Percentiles rank a stretch among this genome's conserved stretches.
phyloP scores from a whole-genome alignment of 2,113 vertebrate species.

The Anguilla rostrata region DNA sequence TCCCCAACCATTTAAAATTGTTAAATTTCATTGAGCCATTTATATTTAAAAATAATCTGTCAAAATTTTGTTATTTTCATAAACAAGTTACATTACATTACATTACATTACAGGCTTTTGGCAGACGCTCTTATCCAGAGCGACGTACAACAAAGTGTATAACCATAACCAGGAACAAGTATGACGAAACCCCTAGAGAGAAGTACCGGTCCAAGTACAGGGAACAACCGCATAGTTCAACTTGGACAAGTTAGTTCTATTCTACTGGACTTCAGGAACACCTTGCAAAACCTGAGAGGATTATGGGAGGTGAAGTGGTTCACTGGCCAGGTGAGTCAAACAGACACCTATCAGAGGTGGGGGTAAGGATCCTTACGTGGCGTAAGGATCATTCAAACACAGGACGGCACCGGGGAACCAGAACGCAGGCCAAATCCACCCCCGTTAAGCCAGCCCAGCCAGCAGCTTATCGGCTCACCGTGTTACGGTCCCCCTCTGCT shows the following conservation, averaged over 20 bases:
- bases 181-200: too few relatives aligned
- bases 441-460: background rate
- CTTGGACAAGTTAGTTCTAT: background rate
- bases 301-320: too few relatives aligned
- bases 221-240: too few relatives aligned
- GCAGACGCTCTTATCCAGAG: too few relatives aligned
- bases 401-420: background rate
- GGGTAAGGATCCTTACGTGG: too few relatives aligned
- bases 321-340: too few relatives aligned
- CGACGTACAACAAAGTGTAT: too few relatives aligned
- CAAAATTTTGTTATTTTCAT: background rate
- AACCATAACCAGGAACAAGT: too few relatives aligned
- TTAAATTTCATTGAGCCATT: too few relatives aligned
- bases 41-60: background rate
- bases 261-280: background rate
- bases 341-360: background rate
- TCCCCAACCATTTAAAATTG: background rate
- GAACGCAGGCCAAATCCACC: background rate
- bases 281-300: too few relatives aligned
- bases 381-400: background rate
- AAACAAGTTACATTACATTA: background rate
- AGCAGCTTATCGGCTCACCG: slow-evolving; percentile 29
- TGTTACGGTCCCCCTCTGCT: slow-evolving; percentile 23
- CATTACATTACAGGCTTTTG: too few relatives aligned
- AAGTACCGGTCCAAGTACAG: too few relatives aligned